Percentiles rank a stretch among this genome's conserved stretches.
Conservation (phyloP, 2,888 invertebrate genomes). For the Caenorhabditis virilis region DNA sequence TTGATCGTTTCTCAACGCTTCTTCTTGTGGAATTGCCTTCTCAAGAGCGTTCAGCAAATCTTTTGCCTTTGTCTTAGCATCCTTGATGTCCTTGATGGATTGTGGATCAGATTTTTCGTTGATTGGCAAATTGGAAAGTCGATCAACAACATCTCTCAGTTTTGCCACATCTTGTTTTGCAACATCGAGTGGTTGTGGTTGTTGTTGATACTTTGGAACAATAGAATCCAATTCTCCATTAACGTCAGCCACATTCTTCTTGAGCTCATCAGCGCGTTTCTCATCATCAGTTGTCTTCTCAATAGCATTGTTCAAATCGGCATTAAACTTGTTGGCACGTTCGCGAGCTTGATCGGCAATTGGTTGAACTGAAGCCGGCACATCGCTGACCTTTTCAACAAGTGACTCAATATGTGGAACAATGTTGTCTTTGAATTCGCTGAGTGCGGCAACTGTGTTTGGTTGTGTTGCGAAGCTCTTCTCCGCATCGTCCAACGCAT, state of each 20-base stretch:
- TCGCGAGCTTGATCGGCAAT: constrained; percentile 9
- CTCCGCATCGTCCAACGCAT: constrained; percentile 25
- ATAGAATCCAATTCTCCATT: constrained; percentile 18
- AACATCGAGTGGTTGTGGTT: constrained; percentile 13
- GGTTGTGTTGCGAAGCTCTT: constrained; percentile 11
- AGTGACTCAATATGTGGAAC: constrained; percentile 12
- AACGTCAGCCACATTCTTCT: constrained; percentile 5
- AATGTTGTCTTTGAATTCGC: constrained; percentile 21
- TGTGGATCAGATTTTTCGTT: constrained; percentile 13
- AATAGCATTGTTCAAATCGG: constrained; percentile 6
- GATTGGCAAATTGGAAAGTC: constrained; percentile 1
- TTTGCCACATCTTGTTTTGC: constrained; percentile 13
- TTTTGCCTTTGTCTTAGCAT: constrained; percentile 20
- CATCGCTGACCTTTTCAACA: constrained; percentile 8
- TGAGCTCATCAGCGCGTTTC: constrained; percentile 14
- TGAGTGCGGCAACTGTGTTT: constrained; percentile 11
- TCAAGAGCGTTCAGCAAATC: constrained; percentile 13
- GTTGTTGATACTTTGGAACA: constrained; percentile 12
- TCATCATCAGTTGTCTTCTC: constrained; percentile 19
- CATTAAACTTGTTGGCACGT: constrained; percentile 14
- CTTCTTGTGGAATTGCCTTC: constrained; percentile 12
- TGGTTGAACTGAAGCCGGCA: constrained; percentile 11
- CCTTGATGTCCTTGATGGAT: constrained; percentile 16
- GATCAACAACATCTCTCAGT: constrained; percentile 12
- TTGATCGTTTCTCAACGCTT: constrained; percentile 11